Conservation (phyloP, 2,113 vertebrate species). For the Podilymbus podiceps region DNA sequence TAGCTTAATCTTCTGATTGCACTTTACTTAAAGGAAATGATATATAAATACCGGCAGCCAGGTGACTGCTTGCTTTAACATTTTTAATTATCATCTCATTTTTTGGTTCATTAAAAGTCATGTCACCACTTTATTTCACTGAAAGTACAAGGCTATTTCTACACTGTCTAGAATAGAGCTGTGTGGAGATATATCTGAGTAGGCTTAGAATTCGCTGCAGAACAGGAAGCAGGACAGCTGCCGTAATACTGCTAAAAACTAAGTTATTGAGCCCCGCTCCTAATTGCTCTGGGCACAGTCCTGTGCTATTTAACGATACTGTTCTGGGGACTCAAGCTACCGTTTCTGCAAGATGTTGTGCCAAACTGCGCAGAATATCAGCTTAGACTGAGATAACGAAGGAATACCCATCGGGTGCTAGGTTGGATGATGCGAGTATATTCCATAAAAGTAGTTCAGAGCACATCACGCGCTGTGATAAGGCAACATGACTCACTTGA, state of each 20-base stretch:
- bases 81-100: background rate
- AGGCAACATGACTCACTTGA: slow-evolving; percentile 74
- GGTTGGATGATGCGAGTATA: too few relatives aligned
- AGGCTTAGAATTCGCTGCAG: background rate
- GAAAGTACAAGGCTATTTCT: background rate
- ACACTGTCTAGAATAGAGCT: background rate
- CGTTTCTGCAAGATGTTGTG: background rate
- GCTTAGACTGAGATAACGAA: background rate
- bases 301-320: background rate
- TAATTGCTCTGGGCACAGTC: background rate
- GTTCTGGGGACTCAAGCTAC: background rate
- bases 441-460: background rate
- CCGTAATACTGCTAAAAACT: background rate
- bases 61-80: background rate
- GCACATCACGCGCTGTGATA: background rate
- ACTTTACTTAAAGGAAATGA: background rate
- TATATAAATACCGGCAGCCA: background rate
- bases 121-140: background rate
- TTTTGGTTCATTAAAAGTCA: background rate
- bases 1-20: background rate
- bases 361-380: background rate
- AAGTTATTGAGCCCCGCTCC: background rate
- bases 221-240: background rate
- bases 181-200: background rate
- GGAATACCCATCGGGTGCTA: background rate